Base-by-base conservation (phyloP, 2,888 invertebrate species). In the Agapetus fuscipes region DNA sequence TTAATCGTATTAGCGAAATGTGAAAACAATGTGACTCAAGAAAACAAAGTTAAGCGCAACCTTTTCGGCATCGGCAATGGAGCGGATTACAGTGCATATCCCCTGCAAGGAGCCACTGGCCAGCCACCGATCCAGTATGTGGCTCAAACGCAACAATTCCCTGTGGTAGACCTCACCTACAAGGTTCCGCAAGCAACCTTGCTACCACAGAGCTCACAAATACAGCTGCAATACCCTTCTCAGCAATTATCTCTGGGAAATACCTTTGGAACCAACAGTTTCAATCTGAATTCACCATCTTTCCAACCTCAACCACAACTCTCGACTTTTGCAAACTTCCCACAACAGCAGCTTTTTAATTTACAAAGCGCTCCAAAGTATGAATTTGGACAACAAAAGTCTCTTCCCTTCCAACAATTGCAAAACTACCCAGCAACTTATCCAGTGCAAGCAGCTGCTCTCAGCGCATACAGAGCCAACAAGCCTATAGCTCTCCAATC, bases 11-110 rank as follows among this genome's bases (percentile, higher is more conserved):
- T 17, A 12, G 35, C 34, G 25, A 14, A 13, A 9, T 39, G 39
- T 31, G 34, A 34, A 4, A 39, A 38, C 7, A 41, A 38, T 27
- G 36, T 26, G 7, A 38, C 41, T 6, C 27, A 27, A 12, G 43
- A 46, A 12, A 38, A n/a, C 12, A 47, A 44, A 41, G 12, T 38
- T 2, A 48, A 45, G 30, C 41, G 45, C 10, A 40, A 40, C n/a
- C 31, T 48, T 13, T 37, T 36, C 20, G 28, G 40, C 11, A 12
- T 45, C n/a, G 37, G 45, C 13, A 37, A 47, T 34, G 37, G 34
- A 17, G 13, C 16, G 3, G 37, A 31, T 17, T 44, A 44, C 32
- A 38, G 28, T 15, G 15, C 37, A 3, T 14, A 40, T 11, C 45
- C 48, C 2, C 11, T 38, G 13, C 48, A 48, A 24, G 35, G 44